These are phyloP conservation scores for Muscicapa comitata DNA, from an alignment of 2,797 vertebrate species.

Conservation along the genomic window DNA sequence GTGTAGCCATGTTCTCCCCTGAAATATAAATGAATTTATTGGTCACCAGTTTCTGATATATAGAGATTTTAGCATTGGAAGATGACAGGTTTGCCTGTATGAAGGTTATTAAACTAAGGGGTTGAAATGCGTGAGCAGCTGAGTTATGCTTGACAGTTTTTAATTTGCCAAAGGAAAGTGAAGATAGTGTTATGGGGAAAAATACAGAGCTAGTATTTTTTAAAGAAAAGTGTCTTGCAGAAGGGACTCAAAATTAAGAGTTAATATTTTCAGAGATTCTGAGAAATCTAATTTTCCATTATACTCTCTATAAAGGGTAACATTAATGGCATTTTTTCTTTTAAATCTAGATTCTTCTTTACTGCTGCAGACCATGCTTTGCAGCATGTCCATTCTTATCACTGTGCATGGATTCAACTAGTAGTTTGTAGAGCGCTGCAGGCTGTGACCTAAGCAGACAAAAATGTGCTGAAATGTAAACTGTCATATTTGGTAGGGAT, in stretches of 20 bases:
- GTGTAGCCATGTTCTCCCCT: not conserved
- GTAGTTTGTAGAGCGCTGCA: not conserved
- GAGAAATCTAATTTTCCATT: not conserved
- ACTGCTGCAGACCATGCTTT: not conserved
- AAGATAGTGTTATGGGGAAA: not conserved
- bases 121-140: not conserved
- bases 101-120: not conserved
- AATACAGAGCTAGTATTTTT: not conserved
- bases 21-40: not conserved
- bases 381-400: not conserved
- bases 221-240: not conserved
- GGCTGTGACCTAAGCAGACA: not conserved
- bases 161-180: not conserved
- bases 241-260: not conserved
- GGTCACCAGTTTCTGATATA: not conserved
- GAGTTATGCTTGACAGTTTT: not conserved
- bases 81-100: not conserved
- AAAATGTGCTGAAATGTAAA: conserved; percentile 36
- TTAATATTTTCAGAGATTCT: not conserved
- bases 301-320: not conserved
- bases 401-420: not conserved
- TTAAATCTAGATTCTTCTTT: not conserved
- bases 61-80: not conserved
- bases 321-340: not conserved
- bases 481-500: not conserved